Conservation (phyloP, 1,140 invertebrate species). For the Drosophila guanche region DNA sequence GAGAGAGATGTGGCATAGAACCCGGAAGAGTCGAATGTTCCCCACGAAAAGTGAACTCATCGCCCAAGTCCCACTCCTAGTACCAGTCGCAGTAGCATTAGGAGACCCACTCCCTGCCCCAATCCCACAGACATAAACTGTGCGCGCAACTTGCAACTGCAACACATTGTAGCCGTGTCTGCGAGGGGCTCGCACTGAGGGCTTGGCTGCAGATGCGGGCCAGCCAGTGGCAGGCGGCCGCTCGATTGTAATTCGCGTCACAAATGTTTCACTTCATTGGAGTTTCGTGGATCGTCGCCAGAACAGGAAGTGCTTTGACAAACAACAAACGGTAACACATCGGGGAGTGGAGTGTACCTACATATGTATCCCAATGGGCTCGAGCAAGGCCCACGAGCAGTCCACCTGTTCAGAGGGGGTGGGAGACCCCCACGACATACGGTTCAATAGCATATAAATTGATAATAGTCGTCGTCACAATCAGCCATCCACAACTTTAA, state of each 20-base stretch:
- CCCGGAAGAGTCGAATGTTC: conserved; percentile 70
- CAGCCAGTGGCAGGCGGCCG: conserved; percentile 26
- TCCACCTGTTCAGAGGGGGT: conserved; percentile 54
- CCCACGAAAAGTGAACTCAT: conserved; percentile 29
- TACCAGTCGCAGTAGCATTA: not conserved
- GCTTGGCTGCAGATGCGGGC: conserved; percentile 59
- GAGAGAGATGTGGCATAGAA: conserved; percentile 39
- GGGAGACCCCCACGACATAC: conserved; percentile 17
- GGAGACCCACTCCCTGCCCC: no score
- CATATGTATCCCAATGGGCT: not conserved
- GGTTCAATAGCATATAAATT: conserved; percentile 51
- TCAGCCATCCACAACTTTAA: not conserved
- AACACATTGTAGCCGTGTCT: conserved; percentile 73
- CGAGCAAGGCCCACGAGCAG: conserved; percentile 24
- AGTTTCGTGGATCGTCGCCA: conserved; percentile 62
- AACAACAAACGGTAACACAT: conserved; percentile 41
- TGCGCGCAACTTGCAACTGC: conserved; percentile 74
- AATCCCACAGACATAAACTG: conserved; percentile 50
- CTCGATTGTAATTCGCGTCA: conserved; percentile 76
- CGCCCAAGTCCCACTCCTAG: conserved; percentile 11
- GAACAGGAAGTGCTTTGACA: conserved; percentile 71
- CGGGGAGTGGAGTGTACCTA: conserved; percentile 47
- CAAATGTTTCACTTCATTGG: conserved; percentile 81
- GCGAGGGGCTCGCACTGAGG: conserved; percentile 8
- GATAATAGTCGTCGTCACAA: conserved; percentile 3